Base-by-base conservation (phyloP, 2,113 vertebrate species). In the Hippoglossus stenolepis region DNA sequence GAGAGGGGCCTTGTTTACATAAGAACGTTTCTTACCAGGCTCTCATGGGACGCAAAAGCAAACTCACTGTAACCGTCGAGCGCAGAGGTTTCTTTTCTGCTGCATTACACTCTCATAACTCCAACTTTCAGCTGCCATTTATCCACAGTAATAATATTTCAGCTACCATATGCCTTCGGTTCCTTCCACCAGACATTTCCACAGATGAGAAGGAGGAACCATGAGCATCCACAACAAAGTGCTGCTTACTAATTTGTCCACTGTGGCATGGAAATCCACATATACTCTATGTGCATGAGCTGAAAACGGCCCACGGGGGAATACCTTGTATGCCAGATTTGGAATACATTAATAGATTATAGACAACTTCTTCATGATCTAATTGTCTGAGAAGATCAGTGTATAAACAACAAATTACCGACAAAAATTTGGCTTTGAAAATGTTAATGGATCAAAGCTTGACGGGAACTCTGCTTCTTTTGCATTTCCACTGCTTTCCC, bases 231-330 rank as follows among this genome's bases (percentile, higher is more conserved):
- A 83, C 84, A 88, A 84, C 85, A 80, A 86, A 89, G 82, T 83
- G 82, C 82, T 72, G 70, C 83, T 88, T 78, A 58, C 81, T 91
- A 88, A 91, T 89, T 92, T 84, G 85, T 83, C 87, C 76, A 43
- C 88, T 73, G 73, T 80, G 80, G 73, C 70, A 79, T 81, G 59
- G 72, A 83, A 86, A 87, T 43, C 40, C 80, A 86, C 79, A 65
- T 74, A 79, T 57, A 67, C 23, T 13, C 65, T 62, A 72, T 31
- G 65, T 73, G 72, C 80, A 66, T 85, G 75, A 85, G 81, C 73
- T 76, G 43, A 80, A 93, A 84, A 82, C 45, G 81, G 49, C 73
- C 58, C 65, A 56, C 49, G 53, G 76, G 87, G 65, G 65, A 79
- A 62, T 49, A 66, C 54, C 54, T 75, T 62, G 28, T 65, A 84